phyloP scores from a whole-genome alignment of 2,113 vertebrate genomes.

The Dissostichus mawsoni region DNA sequence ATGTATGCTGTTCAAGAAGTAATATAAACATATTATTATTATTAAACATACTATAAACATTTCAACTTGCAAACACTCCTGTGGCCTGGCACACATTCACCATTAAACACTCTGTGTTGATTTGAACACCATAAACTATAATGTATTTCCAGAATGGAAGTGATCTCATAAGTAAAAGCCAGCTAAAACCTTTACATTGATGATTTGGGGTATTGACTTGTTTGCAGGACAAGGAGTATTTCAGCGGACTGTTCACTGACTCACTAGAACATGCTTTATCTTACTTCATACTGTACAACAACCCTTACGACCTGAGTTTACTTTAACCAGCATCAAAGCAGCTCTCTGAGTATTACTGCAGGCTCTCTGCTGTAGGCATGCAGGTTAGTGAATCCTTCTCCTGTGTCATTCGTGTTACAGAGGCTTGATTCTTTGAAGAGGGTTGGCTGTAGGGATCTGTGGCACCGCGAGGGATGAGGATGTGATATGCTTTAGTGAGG shows the following conservation, averaged over 20 bases:
- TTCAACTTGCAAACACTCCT: too few species aligned
- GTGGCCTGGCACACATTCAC: too few species aligned
- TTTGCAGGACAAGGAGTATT: not conserved
- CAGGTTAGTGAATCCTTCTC: conserved; percentile 29
- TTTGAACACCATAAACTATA: too few species aligned
- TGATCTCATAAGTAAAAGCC: too few species aligned
- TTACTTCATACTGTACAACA: not conserved
- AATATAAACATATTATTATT: too few species aligned
- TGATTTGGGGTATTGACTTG: not conserved
- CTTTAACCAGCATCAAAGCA: conserved; percentile 1
- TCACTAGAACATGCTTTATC: not conserved
- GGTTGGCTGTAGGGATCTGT: conserved; percentile 20
- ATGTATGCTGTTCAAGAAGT: too few species aligned
- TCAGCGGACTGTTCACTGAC: not conserved
- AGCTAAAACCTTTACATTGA: too few species aligned
- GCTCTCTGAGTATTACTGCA: conserved; percentile 29
- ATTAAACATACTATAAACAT: too few species aligned
- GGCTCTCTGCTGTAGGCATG: conserved; percentile 21
- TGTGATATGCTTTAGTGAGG: conserved; percentile 19
- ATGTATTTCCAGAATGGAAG: too few species aligned
- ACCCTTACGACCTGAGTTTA: not conserved
- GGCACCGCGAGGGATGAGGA: not conserved
- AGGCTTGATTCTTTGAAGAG: conserved; percentile 45
- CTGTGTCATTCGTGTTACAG: conserved; percentile 49
- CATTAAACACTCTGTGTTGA: too few species aligned